Evolutionary conservation across 2,888 invertebrate species (phyloP).

Genomic region (Tiliacea aurago): DNA sequence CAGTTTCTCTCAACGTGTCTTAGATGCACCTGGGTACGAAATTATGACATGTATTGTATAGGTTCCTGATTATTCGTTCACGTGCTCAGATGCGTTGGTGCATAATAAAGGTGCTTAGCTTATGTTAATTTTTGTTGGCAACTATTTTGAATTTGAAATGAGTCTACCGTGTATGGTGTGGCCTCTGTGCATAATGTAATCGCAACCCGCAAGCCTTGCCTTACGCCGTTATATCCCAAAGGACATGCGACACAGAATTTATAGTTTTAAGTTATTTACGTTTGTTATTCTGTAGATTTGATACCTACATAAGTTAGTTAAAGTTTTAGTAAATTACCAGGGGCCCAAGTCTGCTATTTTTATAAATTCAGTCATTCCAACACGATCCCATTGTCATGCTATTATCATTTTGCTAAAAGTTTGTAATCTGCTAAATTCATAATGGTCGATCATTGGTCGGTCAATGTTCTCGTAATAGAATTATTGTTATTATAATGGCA

Average conservation of each 20-base stretch:
- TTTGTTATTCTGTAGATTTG: conserved; percentile 22
- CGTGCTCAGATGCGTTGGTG: conserved; percentile 50
- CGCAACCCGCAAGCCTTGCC: conserved; percentile 48
- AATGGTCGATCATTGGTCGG: too few species aligned
- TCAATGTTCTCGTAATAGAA: too few species aligned
- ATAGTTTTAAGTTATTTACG: conserved; percentile 43
- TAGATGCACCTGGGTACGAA: neutral
- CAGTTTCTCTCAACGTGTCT: neutral
- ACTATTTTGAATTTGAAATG: conserved; percentile 66
- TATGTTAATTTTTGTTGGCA: conserved; percentile 57
- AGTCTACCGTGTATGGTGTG: conserved; percentile 50
- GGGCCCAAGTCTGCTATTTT: too few species aligned
- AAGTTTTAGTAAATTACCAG: neutral
- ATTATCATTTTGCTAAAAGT: too few species aligned
- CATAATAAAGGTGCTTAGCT: conserved; percentile 54
- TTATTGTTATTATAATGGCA: too few species aligned
- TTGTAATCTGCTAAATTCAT: too few species aligned
- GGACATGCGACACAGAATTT: conserved; percentile 46
- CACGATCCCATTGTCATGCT: too few species aligned
- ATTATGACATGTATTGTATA: neutral
- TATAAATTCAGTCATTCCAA: too few species aligned
- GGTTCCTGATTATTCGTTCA: conserved; percentile 36
- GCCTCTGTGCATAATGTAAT: conserved; percentile 65
- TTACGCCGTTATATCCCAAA: conserved; percentile 54
- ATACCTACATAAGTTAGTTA: conserved; percentile 14